Conservation (phyloP, 2,113 vertebrate species). For the Ochotona princeps region DNA sequence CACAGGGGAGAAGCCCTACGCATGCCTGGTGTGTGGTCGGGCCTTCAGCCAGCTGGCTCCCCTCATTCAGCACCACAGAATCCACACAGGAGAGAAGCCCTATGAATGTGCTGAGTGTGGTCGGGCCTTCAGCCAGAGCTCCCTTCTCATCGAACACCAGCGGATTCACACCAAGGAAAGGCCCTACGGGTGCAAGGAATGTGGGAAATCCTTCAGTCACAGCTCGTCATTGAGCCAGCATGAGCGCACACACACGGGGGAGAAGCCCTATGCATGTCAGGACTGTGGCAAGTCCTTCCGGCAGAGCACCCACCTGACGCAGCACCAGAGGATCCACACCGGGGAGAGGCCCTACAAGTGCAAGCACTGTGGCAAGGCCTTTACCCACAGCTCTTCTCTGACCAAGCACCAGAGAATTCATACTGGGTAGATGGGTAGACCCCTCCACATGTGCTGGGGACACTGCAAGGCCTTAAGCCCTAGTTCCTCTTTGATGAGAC, state of each 20-base stretch:
- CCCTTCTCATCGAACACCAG: constrained; percentile 61
- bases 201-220: constrained; percentile 63
- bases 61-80: constrained; percentile 54
- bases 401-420: constrained; percentile 66
- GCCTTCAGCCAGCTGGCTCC: constrained; percentile 53
- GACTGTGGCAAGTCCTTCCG: constrained; percentile 52
- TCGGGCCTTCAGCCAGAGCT: constrained; percentile 66
- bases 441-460: not conserved
- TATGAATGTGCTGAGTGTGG: not conserved
- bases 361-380: constrained; percentile 49
- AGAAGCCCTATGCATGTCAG: constrained; percentile 33
- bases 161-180: constrained; percentile 67
- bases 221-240: constrained; percentile 61
- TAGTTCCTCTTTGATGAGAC: not conserved
- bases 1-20: constrained; percentile 5
- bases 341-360: constrained; percentile 34
- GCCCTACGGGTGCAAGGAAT: not conserved
- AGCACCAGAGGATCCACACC: constrained; percentile 62
- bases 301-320: constrained; percentile 53
- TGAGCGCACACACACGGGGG: constrained; percentile 32
- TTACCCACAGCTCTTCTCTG: constrained; percentile 54
- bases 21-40: not conserved
- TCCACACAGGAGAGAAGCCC: constrained; percentile 57
- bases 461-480: not conserved
- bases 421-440: not conserved